Conservation (phyloP, 2,888 invertebrate species). For the Temnothorax rugatulus region DNA sequence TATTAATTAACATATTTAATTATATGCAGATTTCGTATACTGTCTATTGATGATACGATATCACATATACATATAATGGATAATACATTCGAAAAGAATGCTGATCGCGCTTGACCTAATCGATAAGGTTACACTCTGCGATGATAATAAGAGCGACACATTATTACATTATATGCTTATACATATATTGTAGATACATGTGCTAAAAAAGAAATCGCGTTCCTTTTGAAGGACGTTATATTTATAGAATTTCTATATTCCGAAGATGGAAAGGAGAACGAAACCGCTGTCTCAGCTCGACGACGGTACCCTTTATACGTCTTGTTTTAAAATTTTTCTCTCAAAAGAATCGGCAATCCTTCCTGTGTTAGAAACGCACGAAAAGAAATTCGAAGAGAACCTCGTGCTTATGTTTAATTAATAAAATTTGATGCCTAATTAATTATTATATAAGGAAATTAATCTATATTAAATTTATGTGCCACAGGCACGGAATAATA, state of each 20-base stretch:
- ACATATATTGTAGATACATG: constrained; percentile 43
- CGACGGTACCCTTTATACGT: constrained; percentile 1
- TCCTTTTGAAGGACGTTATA: constrained; percentile 33
- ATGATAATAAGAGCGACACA: constrained; percentile 48
- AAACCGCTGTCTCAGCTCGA: not conserved
- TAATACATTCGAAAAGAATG: constrained; percentile 82
- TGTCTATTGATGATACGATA: constrained; percentile 27
- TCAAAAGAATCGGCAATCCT: not conserved
- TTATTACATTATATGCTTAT: constrained; percentile 50
- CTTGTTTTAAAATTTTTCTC: not conserved
- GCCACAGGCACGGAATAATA: not conserved
- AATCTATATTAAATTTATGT: not conserved
- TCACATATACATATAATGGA: constrained; percentile 65
- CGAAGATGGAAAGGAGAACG: constrained; percentile 19
- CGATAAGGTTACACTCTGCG: constrained; percentile 74
- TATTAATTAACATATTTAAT: constrained; percentile 59
- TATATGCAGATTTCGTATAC: constrained; percentile 36
- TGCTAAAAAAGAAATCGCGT: constrained; percentile 30
- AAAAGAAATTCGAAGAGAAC: not conserved
- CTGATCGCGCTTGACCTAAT: constrained; percentile 78
- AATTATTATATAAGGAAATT: constrained; percentile 11
- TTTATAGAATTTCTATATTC: constrained; percentile 48
- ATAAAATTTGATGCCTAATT: not conserved
- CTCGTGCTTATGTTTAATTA: not conserved
- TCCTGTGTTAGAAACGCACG: not conserved